Evolutionary conservation across 2,888 invertebrate genomes (phyloP).

Genomic region (Kuschelorhynchus macadamiae): DNA sequence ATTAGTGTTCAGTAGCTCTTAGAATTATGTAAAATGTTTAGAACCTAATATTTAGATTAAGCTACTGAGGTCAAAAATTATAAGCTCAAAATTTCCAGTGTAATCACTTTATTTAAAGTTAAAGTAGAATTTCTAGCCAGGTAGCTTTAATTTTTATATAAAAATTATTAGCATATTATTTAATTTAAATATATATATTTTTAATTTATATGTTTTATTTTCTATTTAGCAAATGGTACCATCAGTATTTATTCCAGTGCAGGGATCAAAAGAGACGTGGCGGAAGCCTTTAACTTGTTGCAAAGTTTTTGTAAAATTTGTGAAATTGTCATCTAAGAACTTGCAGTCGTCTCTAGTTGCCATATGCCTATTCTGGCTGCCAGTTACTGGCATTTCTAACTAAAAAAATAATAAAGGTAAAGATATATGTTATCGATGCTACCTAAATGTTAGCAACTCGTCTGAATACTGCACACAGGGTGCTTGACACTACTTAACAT

Average conservation of each 20-base stretch:
- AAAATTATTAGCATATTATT: conserved; percentile 16
- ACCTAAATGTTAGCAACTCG: background rate
- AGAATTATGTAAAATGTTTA: conserved; percentile 36
- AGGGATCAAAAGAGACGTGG: conserved; percentile 57
- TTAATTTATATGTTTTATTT: conserved; percentile 17
- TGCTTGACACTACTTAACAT: too few species aligned
- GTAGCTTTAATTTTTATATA: conserved; percentile 35
- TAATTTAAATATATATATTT: conserved; percentile 31
- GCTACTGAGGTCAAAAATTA: conserved; percentile 46
- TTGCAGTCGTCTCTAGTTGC: conserved; percentile 52
- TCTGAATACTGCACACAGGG: too few species aligned
- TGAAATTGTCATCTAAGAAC: conserved; percentile 61
- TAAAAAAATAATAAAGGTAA: conserved; percentile 52
- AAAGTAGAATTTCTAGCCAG: conserved; percentile 29
- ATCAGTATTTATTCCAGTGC: conserved; percentile 57
- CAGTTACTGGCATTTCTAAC: conserved; percentile 59
- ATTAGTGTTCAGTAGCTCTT: conserved; percentile 41
- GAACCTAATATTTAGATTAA: conserved; percentile 31
- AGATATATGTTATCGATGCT: background rate
- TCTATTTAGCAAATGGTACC: conserved; percentile 44
- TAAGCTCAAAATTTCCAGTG: conserved; percentile 31
- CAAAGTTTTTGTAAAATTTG: conserved; percentile 51
- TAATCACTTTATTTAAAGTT: conserved; percentile 16
- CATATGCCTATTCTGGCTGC: conserved; percentile 58
- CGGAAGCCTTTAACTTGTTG: conserved; percentile 54